phyloP scores from a whole-genome alignment of 2,797 vertebrate genomes.

The Synanceia verrucosa region DNA sequence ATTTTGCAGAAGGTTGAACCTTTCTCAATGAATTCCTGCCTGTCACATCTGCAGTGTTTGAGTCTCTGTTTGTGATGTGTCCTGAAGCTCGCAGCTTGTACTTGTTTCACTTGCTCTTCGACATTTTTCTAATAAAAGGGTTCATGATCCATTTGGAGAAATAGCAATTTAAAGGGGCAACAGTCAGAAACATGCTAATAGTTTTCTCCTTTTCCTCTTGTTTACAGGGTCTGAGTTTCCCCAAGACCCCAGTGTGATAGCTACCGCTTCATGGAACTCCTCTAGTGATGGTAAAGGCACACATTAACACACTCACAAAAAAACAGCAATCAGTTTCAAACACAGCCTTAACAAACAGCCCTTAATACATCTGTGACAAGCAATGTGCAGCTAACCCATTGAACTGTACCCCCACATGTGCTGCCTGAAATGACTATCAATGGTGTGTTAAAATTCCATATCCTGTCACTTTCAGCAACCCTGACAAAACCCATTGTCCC shows the following conservation, averaged over 20 bases:
- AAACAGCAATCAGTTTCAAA: not conserved
- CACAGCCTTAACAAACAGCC: not conserved
- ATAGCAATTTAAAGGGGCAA: not conserved
- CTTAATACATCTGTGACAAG: conserved; percentile 13
- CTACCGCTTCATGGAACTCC: conserved; percentile 89
- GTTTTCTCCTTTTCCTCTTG: conserved; percentile 41
- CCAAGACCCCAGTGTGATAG: conserved; percentile 85
- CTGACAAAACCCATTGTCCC: conserved; percentile 8
- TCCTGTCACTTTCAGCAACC: conserved; percentile 17
- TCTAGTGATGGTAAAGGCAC: conserved; percentile 86
- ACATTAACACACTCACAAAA: conserved; percentile 7
- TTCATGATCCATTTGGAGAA: not conserved
- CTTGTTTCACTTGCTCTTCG: not conserved
- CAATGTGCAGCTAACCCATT: conserved; percentile 10
- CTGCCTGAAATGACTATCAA: conserved; percentile 12
- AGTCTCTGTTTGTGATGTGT: not conserved
- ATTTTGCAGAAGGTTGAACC: not conserved
- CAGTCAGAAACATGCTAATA: conserved; percentile 25
- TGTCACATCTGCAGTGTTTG: not conserved
- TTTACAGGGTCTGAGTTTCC: conserved; percentile 87
- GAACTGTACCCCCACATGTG: conserved; percentile 11
- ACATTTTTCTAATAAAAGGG: not conserved
- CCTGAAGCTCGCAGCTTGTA: not conserved
- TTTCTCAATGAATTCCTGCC: not conserved
- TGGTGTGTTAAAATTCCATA: conserved; percentile 26